These are phyloP conservation scores for Panzeria rudis DNA, from an alignment of 2,888 invertebrate species.

Conservation along the genomic window DNA sequence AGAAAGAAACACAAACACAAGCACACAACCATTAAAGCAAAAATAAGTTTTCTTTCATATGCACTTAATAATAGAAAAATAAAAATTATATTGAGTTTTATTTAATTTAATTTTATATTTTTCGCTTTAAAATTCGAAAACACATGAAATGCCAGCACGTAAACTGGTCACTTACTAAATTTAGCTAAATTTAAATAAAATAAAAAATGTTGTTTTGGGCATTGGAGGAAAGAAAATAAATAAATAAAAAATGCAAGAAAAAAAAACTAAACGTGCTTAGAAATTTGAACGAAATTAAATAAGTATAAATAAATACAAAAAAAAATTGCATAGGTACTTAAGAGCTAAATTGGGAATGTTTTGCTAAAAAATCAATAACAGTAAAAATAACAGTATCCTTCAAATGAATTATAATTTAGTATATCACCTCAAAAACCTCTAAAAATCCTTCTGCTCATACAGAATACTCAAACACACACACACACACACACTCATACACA, in stretches of 20 bases:
- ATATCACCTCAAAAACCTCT: background rate
- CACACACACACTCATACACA: background rate
- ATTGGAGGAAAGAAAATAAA: slow-evolving; percentile 41
- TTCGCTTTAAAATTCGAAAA: slow-evolving; percentile 47
- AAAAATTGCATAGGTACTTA: background rate
- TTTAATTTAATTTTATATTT: slow-evolving; percentile 16
- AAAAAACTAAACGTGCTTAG: slow-evolving; percentile 56
- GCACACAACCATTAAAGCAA: background rate
- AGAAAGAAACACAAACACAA: background rate
- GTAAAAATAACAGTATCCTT: background rate
- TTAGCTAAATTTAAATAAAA: slow-evolving; percentile 56
- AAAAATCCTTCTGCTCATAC: background rate
- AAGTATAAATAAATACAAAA: background rate
- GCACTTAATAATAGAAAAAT: slow-evolving; percentile 18
- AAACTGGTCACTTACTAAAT: slow-evolving; percentile 70
- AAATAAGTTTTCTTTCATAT: slow-evolving; percentile 40
- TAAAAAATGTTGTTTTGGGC: slow-evolving; percentile 33
- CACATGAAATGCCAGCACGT: slow-evolving; percentile 65
- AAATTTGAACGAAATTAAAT: slow-evolving; percentile 27
- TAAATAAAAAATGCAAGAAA: slow-evolving; percentile 23
- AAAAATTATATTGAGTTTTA: slow-evolving; percentile 23
- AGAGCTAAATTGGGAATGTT: too few species aligned
- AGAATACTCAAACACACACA: too few species aligned
- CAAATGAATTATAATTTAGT: background rate
- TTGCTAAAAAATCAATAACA: background rate